Evolutionary conservation across 1,140 invertebrate species (phyloP).

Genomic region (Hycleus cichorii): DNA sequence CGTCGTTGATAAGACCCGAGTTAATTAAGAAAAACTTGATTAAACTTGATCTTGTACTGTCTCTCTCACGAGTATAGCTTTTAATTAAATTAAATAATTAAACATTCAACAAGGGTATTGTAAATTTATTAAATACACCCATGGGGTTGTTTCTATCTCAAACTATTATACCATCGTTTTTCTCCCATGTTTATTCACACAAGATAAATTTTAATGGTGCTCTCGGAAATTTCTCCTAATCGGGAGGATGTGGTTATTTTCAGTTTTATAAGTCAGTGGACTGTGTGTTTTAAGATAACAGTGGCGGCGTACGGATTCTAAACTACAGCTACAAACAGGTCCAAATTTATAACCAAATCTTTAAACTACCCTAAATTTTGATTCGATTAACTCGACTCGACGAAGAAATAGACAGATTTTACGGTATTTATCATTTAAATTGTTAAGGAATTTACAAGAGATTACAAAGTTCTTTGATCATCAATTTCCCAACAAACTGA

Average conservation of each 20-base stretch:
- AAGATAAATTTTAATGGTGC: not conserved
- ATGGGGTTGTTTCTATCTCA: conserved; percentile 9
- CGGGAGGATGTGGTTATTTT: conserved; percentile 20
- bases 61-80: conserved; percentile 10
- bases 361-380: too few relatives aligned
- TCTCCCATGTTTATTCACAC: too few relatives aligned
- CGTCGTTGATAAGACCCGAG: not conserved
- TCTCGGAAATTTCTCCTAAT: conserved; percentile 20
- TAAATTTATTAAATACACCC: conserved; percentile 29
- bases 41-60: not conserved
- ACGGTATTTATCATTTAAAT: too few relatives aligned
- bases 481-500: too few relatives aligned
- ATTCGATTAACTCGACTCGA: too few relatives aligned
- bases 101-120: conserved; percentile 19
- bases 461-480: too few relatives aligned
- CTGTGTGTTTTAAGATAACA: conserved; percentile 18
- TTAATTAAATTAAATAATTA: conserved; percentile 33
- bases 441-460: too few relatives aligned
- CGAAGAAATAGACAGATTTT: too few relatives aligned
- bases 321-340: too few relatives aligned
- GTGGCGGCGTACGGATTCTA: not conserved
- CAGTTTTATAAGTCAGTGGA: conserved; percentile 23
- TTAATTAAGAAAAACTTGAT: not conserved
- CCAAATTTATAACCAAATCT: too few relatives aligned
- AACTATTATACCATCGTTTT: too few relatives aligned